Conservation (phyloP, 1,140 invertebrate species). For the Heliconius himera region DNA sequence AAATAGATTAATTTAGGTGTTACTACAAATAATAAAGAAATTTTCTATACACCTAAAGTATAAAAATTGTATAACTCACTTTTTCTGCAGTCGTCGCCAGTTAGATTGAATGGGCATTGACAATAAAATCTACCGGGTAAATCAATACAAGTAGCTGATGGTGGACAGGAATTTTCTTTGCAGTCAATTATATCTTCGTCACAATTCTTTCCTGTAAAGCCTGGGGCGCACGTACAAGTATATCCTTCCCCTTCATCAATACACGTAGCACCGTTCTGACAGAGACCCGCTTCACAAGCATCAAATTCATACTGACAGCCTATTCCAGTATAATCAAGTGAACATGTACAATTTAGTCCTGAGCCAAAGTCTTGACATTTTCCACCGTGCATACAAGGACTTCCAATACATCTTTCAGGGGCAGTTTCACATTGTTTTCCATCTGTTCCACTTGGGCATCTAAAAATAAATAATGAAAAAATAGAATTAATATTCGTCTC, state of each 20-base stretch:
- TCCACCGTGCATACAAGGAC: constrained; percentile 97
- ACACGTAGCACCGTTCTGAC: constrained; percentile 96
- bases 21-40: neutral
- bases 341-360: constrained; percentile 96
- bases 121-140: constrained; percentile 96
- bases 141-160: constrained; percentile 96
- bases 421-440: constrained; percentile 97
- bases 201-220: constrained; percentile 94
- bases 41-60: neutral
- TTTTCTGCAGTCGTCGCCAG: constrained; percentile 97
- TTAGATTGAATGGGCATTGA: constrained; percentile 97
- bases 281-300: constrained; percentile 92
- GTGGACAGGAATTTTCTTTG: constrained; percentile 96
- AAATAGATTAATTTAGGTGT: neutral
- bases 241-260: constrained; percentile 92
- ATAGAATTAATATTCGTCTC: neutral
- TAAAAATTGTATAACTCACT: constrained; percentile 82
- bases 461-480: constrained; percentile 36
- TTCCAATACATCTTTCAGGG: constrained; percentile 96
- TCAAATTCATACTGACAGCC: constrained; percentile 97
- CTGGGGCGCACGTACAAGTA: constrained; percentile 92
- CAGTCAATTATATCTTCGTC: constrained; percentile 96
- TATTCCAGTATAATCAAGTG: constrained; percentile 91
- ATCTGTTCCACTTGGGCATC: constrained; percentile 96
- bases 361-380: constrained; percentile 97